phyloP scores from a whole-genome alignment of 1,140 invertebrate species.

The Cylas formicarius region DNA sequence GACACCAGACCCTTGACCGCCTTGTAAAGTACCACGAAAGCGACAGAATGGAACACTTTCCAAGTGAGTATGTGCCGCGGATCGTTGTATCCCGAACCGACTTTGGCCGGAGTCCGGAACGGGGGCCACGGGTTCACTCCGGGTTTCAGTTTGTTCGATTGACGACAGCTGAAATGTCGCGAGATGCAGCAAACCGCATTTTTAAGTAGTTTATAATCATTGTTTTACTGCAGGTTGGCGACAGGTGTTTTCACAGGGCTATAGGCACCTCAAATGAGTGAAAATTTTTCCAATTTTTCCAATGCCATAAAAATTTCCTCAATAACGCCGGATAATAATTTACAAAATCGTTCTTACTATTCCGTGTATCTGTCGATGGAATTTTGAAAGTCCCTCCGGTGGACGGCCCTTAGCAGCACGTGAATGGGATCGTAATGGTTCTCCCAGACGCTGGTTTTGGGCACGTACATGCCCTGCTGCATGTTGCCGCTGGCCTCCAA shows the following conservation, averaged over 20 bases:
- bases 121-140: conserved; percentile 72
- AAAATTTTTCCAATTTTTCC: background rate
- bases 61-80: conserved; percentile 63
- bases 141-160: conserved; percentile 57
- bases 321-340: conserved; percentile 2
- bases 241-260: too few relatives aligned
- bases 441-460: conserved; percentile 83
- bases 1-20: conserved; percentile 69
- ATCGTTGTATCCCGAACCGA: conserved; percentile 61
- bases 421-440: conserved; percentile 90
- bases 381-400: conserved; percentile 86
- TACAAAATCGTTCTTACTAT: conserved; percentile 67
- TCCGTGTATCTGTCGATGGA: conserved; percentile 85
- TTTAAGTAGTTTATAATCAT: too few relatives aligned
- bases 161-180: conserved; percentile 50
- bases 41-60: conserved; percentile 77
- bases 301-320: background rate
- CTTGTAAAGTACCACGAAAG: conserved; percentile 78
- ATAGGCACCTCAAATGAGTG: background rate
- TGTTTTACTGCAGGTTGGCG: too few relatives aligned
- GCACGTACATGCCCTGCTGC: conserved; percentile 91
- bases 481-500: conserved; percentile 67
- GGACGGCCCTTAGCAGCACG: conserved; percentile 81
- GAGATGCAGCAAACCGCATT: too few relatives aligned
- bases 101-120: conserved; percentile 62